These are phyloP conservation scores for Petrolisthes manimaculis DNA, from an alignment of 2,888 invertebrate species.

Conservation along the genomic window DNA sequence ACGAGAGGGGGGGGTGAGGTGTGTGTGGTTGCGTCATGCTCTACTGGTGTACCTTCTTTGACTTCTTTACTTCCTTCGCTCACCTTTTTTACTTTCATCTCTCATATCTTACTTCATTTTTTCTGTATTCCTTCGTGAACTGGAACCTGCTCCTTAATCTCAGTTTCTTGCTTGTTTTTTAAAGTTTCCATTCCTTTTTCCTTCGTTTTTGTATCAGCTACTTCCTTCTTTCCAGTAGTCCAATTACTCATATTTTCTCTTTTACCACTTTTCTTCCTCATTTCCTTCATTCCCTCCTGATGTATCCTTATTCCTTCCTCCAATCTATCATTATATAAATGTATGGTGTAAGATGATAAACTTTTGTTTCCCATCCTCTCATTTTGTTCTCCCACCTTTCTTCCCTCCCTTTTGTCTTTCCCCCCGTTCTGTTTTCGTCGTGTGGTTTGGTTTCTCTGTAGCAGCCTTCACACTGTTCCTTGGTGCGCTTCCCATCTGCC, in stretches of 20 bases:
- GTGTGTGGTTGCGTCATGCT: no score
- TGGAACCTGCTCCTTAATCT: no score
- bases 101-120: background rate
- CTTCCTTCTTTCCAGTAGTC: background rate
- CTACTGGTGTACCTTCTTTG: background rate
- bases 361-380: background rate
- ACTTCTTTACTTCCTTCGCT: background rate
- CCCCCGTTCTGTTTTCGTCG: background rate
- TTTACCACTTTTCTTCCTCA: slow-evolving; percentile 5
- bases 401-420: background rate
- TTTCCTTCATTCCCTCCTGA: background rate
- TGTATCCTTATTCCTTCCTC: background rate
- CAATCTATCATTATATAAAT: background rate
- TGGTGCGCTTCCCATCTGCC: background rate
- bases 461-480: background rate
- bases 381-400: background rate
- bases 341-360: no score
- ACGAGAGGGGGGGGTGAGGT: background rate
- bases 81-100: background rate
- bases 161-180: no score
- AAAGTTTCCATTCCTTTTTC: background rate
- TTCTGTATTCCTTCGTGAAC: background rate
- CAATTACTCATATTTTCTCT: background rate
- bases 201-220: background rate
- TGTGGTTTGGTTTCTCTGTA: background rate